Evolutionary conservation across 2,797 vertebrate genomes (phyloP).

Genomic region (Rhynchonycteris naso): DNA sequence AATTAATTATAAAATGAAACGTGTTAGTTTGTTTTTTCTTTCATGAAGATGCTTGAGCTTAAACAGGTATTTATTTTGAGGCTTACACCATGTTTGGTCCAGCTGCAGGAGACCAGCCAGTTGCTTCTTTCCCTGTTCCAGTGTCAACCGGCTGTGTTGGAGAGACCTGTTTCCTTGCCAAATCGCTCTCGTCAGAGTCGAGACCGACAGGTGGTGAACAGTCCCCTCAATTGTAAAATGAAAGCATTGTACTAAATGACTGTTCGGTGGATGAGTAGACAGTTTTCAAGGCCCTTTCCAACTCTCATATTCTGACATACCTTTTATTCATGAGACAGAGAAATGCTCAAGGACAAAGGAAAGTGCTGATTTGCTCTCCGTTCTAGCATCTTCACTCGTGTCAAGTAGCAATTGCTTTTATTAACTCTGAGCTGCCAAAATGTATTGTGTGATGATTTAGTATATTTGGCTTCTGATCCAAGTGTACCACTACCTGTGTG

Average conservation of each 20-base stretch:
- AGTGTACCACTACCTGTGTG: neutral
- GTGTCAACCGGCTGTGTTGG: neutral
- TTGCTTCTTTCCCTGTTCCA: neutral
- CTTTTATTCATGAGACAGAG: constrained; percentile 34
- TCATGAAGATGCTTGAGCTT: neutral
- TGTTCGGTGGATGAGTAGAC: neutral
- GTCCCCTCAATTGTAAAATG: constrained; percentile 20
- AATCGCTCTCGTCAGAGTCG: neutral
- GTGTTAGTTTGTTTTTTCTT: neutral
- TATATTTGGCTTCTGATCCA: neutral
- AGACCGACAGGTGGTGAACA: neutral
- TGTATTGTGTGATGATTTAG: neutral
- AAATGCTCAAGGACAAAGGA: neutral
- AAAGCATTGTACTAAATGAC: neutral
- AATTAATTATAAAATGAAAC: neutral
- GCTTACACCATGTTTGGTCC: neutral
- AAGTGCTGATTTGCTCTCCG: neutral
- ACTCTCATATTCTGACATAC: neutral
- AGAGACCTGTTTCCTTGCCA: neutral
- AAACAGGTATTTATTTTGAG: constrained; percentile 4
- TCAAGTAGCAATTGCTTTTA: neutral
- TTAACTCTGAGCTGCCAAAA: neutral
- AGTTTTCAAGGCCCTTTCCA: constrained; percentile 17
- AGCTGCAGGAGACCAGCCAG: neutral
- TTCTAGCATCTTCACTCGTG: neutral